Evolutionary conservation across 2,113 vertebrate species (phyloP).

Genomic region (Heptranchias perlo): DNA sequence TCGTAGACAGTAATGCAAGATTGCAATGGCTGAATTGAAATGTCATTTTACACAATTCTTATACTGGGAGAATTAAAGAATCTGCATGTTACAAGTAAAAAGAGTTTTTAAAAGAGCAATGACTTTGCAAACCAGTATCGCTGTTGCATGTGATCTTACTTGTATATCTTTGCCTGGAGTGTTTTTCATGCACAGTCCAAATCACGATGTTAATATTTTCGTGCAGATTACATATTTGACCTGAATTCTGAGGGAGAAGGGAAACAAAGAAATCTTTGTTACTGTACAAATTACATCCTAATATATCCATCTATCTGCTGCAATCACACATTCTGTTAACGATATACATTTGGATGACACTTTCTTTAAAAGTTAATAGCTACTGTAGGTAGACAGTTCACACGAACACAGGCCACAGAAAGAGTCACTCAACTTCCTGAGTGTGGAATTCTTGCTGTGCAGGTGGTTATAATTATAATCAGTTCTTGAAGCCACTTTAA

Average conservation of each 20-base stretch:
- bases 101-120: background rate
- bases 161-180: background rate
- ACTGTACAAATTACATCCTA: background rate
- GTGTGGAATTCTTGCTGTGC: background rate
- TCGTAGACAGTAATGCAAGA: background rate
- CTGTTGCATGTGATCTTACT: background rate
- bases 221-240: conserved; percentile 17
- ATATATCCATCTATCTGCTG: conserved; percentile 23
- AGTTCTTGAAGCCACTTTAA: conserved; percentile 25
- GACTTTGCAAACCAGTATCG: background rate
- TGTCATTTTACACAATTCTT: background rate
- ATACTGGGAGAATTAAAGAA: background rate
- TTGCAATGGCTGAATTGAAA: background rate
- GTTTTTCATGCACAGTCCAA: background rate
- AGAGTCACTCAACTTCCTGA: background rate
- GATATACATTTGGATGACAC: conserved; percentile 18
- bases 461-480: conserved; percentile 37
- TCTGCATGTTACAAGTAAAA: background rate
- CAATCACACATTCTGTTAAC: conserved; percentile 4
- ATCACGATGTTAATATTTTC: background rate
- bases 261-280: conserved; percentile 19
- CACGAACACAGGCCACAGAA: conserved; percentile 10
- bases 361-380: background rate
- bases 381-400: conserved; percentile 34
- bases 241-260: background rate